Percentiles rank a stretch among this genome's conserved stretches.
phyloP scores from a whole-genome alignment of 2,797 vertebrate genomes.

The Toxotes lorentzi region DNA sequence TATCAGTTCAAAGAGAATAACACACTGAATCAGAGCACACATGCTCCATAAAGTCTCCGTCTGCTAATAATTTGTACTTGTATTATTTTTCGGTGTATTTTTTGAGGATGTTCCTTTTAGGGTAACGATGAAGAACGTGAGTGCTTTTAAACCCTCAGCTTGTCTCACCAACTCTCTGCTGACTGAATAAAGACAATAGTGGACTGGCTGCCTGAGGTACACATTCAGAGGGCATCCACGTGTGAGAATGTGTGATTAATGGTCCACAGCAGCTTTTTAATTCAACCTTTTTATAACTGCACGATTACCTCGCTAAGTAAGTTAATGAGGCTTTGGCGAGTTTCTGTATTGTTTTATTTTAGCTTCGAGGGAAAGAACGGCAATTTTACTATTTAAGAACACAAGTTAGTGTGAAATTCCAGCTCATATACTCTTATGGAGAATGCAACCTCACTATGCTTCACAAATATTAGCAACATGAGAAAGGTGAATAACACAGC shows the following conservation, averaged over 20 bases:
- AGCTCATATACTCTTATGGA: background rate
- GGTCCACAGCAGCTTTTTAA: constrained; percentile 30
- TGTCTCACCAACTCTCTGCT: background rate
- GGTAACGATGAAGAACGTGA: background rate
- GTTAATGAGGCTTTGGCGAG: constrained; percentile 47
- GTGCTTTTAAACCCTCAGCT: background rate
- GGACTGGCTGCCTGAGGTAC: background rate
- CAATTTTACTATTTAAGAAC: background rate
- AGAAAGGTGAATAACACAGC: background rate
- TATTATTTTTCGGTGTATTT: background rate
- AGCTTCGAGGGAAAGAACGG: background rate
- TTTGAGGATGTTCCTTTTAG: background rate
- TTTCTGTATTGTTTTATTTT: constrained; percentile 20
- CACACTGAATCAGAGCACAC: background rate
- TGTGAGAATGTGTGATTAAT: constrained; percentile 39
- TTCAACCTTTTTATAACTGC: constrained; percentile 24
- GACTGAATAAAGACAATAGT: background rate
- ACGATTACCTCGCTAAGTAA: constrained; percentile 41
- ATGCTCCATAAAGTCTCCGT: background rate
- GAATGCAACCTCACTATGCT: background rate
- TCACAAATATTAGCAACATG: background rate
- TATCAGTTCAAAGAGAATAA: constrained; percentile 1
- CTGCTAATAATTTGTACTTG: background rate
- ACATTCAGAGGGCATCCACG: background rate
- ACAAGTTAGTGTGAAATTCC: constrained; percentile 1